These are phyloP conservation scores for Myxocyprinus asiaticus DNA, from an alignment of 2,113 vertebrate genomes.

Conservation along the genomic window DNA sequence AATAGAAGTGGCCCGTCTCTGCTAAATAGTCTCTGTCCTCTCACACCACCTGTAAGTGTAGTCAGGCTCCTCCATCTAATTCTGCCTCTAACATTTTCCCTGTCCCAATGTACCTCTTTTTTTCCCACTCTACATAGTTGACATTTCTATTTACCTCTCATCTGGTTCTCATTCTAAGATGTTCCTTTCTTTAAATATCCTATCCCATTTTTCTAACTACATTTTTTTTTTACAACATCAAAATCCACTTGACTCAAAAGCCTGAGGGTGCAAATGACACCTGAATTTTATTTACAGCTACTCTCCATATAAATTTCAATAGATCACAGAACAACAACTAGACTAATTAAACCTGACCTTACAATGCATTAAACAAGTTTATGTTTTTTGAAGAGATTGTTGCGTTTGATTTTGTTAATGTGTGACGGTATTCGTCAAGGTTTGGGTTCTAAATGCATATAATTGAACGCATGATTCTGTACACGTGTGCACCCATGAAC, in stretches of 20 bases:
- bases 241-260: conserved; percentile 70
- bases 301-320: not conserved
- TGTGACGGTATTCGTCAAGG: not conserved
- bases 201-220: not conserved
- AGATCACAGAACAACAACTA: not conserved
- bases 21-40: conserved; percentile 36
- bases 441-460: no score
- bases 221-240: conserved; percentile 54
- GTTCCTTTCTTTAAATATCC: not conserved
- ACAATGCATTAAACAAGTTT: not conserved
- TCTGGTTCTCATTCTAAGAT: not conserved
- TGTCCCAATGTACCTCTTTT: conserved; percentile 14
- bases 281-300: not conserved
- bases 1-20: no score
- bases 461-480: no score
- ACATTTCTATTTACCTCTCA: conserved; percentile 13
- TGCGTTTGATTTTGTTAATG: not conserved
- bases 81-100: conserved; percentile 51
- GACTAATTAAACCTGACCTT: not conserved
- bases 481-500: conserved; percentile 19
- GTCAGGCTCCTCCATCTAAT: conserved; percentile 19
- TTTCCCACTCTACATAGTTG: conserved; percentile 15
- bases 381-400: not conserved
- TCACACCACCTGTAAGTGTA: conserved; percentile 1
- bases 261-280: conserved; percentile 7